A percentile compares a stretch with the other conserved stretches of the same genome.
phyloP scores from a whole-genome alignment of 2,888 invertebrate genomes.

The Rugalucina vietnamica region DNA sequence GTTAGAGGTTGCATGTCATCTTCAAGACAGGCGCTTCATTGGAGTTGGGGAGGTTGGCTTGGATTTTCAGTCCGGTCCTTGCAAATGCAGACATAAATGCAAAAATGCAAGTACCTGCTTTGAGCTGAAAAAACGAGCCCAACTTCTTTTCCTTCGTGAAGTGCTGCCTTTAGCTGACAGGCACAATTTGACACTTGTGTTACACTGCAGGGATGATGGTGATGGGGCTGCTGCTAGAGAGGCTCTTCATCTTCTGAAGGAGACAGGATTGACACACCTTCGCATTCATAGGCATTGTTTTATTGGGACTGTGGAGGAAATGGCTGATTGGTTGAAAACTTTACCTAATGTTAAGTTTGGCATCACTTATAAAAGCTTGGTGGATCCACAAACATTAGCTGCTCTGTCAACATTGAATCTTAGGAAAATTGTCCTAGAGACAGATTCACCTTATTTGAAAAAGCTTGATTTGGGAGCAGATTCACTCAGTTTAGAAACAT shows the following conservation, averaged over 20 bases:
- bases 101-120: neutral
- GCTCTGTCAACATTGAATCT: neutral
- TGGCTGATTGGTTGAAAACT: neutral
- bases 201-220: conserved; percentile 13
- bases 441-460: too few species aligned
- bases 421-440: neutral
- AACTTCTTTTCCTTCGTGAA: neutral
- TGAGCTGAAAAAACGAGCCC: neutral
- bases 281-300: conserved; percentile 12
- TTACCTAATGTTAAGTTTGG: conserved; percentile 12
- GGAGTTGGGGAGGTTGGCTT: conserved; percentile 9
- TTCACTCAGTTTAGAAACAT: too few species aligned
- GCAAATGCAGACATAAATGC: neutral
- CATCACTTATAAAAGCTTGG: neutral
- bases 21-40: neutral
- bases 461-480: too few species aligned
- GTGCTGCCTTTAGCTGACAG: neutral
- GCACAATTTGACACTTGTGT: neutral
- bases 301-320: neutral
- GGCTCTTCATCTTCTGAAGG: neutral
- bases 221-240: conserved; percentile 5
- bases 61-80: neutral
- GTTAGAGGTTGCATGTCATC: neutral
- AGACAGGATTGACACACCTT: neutral
- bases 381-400: neutral